Evolutionary conservation across 1,140 invertebrate genomes (phyloP).

Genomic region (Microplitis demolitor): DNA sequence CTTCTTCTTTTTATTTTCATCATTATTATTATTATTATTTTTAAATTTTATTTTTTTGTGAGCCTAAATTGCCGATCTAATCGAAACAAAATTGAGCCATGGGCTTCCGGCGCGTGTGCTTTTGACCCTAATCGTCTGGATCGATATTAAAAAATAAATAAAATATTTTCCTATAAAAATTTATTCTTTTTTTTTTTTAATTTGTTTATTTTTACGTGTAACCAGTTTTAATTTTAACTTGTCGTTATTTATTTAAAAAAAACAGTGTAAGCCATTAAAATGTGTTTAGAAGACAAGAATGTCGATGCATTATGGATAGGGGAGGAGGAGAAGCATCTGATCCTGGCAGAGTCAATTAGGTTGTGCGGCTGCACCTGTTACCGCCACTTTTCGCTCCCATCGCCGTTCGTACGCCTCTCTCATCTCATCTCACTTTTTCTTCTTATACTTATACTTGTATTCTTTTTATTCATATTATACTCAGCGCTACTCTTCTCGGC

Average conservation of each 20-base stretch:
- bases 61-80: no score
- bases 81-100: no score
- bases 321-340: constrained; percentile 24
- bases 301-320: constrained; percentile 43
- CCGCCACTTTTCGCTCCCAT: constrained; percentile 12
- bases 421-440: constrained; percentile 11
- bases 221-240: neutral
- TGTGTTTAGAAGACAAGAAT: constrained; percentile 36
- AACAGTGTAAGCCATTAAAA: constrained; percentile 34
- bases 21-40: no score
- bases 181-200: no score
- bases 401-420: constrained; percentile 15
- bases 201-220: no score
- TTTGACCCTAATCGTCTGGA: no score
- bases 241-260: neutral
- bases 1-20: no score
- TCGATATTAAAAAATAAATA: no score
- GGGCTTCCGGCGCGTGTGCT: no score
- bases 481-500: constrained; percentile 28
- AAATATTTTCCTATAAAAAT: no score
- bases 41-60: no score
- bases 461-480: constrained; percentile 21
- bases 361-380: constrained; percentile 30
- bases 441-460: neutral
- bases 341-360: constrained; percentile 38